Evolutionary conservation across 2,797 vertebrate genomes (phyloP).

Genomic region (Rhinophrynus dorsalis): DNA sequence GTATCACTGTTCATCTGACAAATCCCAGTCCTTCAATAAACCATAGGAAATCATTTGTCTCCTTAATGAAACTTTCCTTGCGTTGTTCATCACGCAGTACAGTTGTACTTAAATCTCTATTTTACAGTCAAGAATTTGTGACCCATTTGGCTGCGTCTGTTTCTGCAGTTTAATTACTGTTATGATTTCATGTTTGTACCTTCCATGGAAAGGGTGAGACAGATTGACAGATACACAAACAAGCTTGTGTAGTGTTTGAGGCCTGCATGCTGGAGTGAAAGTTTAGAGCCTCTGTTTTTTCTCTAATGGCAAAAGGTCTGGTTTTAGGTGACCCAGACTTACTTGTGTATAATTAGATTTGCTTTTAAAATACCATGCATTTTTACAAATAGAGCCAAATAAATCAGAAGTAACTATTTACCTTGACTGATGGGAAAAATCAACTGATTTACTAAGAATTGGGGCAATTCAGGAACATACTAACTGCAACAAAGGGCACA

Average conservation of each 20-base stretch:
- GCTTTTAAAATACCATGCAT: background rate
- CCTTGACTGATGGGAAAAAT: too few species aligned
- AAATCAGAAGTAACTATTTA: background rate
- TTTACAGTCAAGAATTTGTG: slow-evolving; percentile 14
- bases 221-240: slow-evolving; percentile 7
- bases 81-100: background rate
- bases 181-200: slow-evolving; percentile 41
- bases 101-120: slow-evolving; percentile 11
- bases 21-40: slow-evolving; percentile 13
- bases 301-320: slow-evolving; percentile 12
- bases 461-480: too few species aligned
- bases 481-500: too few species aligned
- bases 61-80: slow-evolving; percentile 30
- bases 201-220: slow-evolving; percentile 34
- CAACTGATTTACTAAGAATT: too few species aligned
- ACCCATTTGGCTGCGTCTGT: slow-evolving; percentile 28
- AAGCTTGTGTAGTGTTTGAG: slow-evolving; percentile 18
- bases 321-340: slow-evolving; percentile 14
- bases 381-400: background rate
- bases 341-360: background rate
- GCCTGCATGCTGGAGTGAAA: slow-evolving; percentile 8
- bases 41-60: slow-evolving; percentile 21
- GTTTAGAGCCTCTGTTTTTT: background rate
- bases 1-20: slow-evolving; percentile 24
- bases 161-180: slow-evolving; percentile 21